These are phyloP conservation scores for Diplosoma virens DNA, from an alignment of 23 tunicate species.

Conservation along the genomic window DNA sequence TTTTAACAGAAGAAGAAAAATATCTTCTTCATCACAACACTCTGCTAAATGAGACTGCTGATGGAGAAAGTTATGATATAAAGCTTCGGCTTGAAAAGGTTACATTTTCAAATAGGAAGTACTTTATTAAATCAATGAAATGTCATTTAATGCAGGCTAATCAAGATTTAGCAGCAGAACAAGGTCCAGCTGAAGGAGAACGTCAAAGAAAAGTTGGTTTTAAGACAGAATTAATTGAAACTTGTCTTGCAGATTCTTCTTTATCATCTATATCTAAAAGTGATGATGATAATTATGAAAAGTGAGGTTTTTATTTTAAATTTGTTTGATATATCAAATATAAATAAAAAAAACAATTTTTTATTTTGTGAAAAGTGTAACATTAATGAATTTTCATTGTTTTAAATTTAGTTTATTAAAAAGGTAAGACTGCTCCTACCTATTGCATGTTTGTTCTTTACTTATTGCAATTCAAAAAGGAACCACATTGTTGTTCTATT, in stretches of 20 bases:
- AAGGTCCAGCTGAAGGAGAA: conserved; percentile 32
- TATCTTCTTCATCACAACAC: conserved; percentile 41
- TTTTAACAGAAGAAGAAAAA: conserved; percentile 43
- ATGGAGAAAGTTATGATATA: conserved; percentile 60
- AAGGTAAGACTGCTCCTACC: too few species aligned
- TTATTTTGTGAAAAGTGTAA: too few species aligned
- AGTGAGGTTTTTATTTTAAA: neutral
- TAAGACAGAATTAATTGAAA: conserved; percentile 64
- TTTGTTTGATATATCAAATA: too few species aligned
- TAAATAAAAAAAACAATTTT: too few species aligned
- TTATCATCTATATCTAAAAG: conserved; percentile 50
- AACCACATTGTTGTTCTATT: too few species aligned
- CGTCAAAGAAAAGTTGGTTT: conserved; percentile 71
- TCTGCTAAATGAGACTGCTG: conserved; percentile 50
- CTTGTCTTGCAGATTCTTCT: conserved; percentile 57
- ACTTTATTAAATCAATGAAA: too few species aligned
- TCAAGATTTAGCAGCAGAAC: conserved; percentile 10
- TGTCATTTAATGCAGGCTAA: neutral
- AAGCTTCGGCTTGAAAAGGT: conserved; percentile 42
- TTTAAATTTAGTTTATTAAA: too few species aligned
- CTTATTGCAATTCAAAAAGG: too few species aligned
- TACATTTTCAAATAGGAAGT: too few species aligned
- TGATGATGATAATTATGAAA: conserved; percentile 28
- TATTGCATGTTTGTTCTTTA: too few species aligned
- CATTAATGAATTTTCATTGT: too few species aligned